Base-by-base conservation (phyloP, 2,888 invertebrate genomes). In the Agriopis marginaria region DNA sequence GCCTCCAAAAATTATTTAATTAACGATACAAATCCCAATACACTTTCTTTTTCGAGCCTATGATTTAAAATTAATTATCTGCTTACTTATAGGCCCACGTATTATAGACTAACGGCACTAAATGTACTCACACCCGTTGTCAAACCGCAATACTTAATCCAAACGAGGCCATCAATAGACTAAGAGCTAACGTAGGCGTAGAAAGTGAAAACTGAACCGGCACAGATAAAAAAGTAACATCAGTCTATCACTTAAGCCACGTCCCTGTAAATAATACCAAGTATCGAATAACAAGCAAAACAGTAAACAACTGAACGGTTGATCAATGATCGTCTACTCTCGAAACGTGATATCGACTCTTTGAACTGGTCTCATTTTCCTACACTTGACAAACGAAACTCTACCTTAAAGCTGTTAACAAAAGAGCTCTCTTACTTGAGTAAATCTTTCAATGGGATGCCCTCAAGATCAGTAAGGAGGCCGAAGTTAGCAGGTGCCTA, bases 401-500 rank as follows among this genome's bases (percentile, higher is more conserved):
- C 17, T 17, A 50, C 74, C 65, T 58, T 75, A 72, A 67, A 44
- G 12, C 51, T 17, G 17, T 44, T 3, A 0, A 5, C 0, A 40
- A 44, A 71, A 63, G 61, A 66, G 32, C 53, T 66, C 23, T 40
- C 50, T 10, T 47, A 5, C 12, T 56, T 17, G 12, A 55, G 23
- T 45, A 32, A 47, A 39, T 54, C 10, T 64, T 47, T 54, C 50
- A 42, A 62, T 63, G 49, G 53, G 61, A 66, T n/a, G 55, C 63
- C 63, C 63, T 72, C 70, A 72, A 73, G 70, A 73, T 71, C 70
- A 67, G 45, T 62, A 72, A 74, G 71, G 75, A 76, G 74, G 76
- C 62, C 73, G 73, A 71, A 68, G 70, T 56, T 70, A 56, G 68
- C 71, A 74, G 72, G 70, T 74, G 69, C 53, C 59, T 67, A 66